Conservation (phyloP, 2,113 vertebrate species). For the Mesocricetus auratus region DNA sequence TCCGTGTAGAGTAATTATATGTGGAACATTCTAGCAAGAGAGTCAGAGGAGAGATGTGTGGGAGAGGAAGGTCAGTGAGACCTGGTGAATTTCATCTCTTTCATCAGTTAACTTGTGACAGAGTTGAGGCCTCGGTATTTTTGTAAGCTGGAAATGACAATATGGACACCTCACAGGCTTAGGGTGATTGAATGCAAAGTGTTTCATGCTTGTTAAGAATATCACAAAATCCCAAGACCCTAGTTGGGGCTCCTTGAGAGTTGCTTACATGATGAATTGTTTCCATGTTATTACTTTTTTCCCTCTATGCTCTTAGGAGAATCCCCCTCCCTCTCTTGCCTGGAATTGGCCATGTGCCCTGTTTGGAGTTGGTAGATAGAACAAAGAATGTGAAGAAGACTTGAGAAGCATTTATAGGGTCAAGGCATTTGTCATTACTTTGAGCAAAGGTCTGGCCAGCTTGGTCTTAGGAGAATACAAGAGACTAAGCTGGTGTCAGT, state of each 20-base stretch:
- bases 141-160: slow-evolving; percentile 8
- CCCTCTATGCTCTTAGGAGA: not conserved
- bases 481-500: not conserved
- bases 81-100: not conserved
- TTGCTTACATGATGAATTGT: not conserved
- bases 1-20: slow-evolving; percentile 60
- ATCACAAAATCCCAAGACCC: not conserved
- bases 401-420: not conserved
- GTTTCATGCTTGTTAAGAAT: not conserved
- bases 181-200: not conserved
- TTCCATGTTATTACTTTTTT: not conserved
- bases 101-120: not conserved
- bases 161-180: not conserved
- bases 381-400: not conserved
- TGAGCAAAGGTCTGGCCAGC: not conserved
- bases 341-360: not conserved
- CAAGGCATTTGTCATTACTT: too few species aligned
- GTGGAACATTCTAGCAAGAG: not conserved
- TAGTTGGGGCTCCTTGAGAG: not conserved
- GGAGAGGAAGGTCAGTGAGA: not conserved
- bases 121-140: not conserved
- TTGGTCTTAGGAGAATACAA: not conserved
- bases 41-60: not conserved
- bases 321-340: not conserved
- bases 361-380: not conserved